These are phyloP conservation scores for Polydrusus pterygomalis DNA, from an alignment of 2,888 invertebrate species.

Conservation along the genomic window DNA sequence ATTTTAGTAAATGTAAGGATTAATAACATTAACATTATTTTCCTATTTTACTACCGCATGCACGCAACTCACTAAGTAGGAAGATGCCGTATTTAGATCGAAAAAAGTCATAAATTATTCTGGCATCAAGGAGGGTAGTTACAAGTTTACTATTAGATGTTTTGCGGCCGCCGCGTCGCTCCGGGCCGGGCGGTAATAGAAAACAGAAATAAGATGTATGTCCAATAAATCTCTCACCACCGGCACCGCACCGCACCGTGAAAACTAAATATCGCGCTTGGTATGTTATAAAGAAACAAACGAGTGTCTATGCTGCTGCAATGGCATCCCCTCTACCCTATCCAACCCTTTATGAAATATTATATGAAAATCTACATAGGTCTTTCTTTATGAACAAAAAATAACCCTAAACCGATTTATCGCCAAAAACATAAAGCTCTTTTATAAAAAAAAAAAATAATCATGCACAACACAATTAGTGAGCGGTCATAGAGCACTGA, in stretches of 20 bases:
- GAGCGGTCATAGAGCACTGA: too few relatives aligned
- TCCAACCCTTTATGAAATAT: too few relatives aligned
- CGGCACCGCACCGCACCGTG: slow-evolving; percentile 47
- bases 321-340: too few relatives aligned
- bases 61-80: slow-evolving; percentile 34
- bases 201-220: slow-evolving; percentile 56
- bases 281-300: slow-evolving; percentile 43
- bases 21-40: slow-evolving; percentile 7
- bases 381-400: too few relatives aligned
- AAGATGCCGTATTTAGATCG: slow-evolving; percentile 45
- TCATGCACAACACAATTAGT: too few relatives aligned
- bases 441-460: too few relatives aligned
- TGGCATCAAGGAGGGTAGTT: slow-evolving; percentile 38
- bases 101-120: slow-evolving; percentile 45
- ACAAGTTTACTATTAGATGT: slow-evolving; percentile 52
- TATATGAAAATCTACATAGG: too few relatives aligned
- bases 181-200: slow-evolving; percentile 51
- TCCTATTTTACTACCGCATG: not conserved
- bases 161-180: too few relatives aligned
- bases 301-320: slow-evolving; percentile 46
- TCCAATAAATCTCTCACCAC: slow-evolving; percentile 55
- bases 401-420: too few relatives aligned
- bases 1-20: not conserved
- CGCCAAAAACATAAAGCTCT: too few relatives aligned
- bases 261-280: slow-evolving; percentile 52